Conservation (phyloP, 2,888 invertebrate genomes). For the Apocheima hispidaria region DNA sequence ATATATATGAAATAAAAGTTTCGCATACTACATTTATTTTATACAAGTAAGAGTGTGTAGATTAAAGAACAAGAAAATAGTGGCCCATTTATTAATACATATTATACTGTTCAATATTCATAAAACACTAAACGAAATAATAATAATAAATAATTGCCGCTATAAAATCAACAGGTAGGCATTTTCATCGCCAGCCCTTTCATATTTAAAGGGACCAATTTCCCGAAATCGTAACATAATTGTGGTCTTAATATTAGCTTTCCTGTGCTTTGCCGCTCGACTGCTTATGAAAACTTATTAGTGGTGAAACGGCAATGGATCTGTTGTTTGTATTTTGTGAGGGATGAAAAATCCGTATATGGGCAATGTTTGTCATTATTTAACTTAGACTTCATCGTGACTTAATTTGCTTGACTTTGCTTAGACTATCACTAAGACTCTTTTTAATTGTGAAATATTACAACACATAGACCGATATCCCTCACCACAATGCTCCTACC, state of each 20-base stretch:
- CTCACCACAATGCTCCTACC: no score
- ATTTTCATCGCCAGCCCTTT: slow-evolving; percentile 6
- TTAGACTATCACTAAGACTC: no score
- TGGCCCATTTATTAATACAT: no score
- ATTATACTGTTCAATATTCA: background rate
- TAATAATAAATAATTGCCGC: no score
- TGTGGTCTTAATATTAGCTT: slow-evolving; percentile 15
- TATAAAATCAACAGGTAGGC: slow-evolving; percentile 24
- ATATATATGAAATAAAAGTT: no score
- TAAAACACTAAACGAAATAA: slow-evolving; percentile 11
- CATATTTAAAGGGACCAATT: slow-evolving; percentile 16
- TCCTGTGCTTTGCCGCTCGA: slow-evolving; percentile 20
- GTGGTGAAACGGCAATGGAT: slow-evolving; percentile 17
- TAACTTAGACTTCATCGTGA: no score
- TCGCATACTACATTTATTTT: no score
- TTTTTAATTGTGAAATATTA: no score
- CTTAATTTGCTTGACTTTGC: no score
- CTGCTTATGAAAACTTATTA: slow-evolving; percentile 18
- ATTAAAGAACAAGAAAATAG: background rate
- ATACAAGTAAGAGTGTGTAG: no score
- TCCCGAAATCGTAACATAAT: slow-evolving; percentile 17
- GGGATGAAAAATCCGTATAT: background rate
- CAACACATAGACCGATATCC: no score
- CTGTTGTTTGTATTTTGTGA: slow-evolving; percentile 9
- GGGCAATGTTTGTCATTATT: no score